Conservation (phyloP, 2,113 vertebrate genomes). For the Phalacrocorax brasilianus region DNA sequence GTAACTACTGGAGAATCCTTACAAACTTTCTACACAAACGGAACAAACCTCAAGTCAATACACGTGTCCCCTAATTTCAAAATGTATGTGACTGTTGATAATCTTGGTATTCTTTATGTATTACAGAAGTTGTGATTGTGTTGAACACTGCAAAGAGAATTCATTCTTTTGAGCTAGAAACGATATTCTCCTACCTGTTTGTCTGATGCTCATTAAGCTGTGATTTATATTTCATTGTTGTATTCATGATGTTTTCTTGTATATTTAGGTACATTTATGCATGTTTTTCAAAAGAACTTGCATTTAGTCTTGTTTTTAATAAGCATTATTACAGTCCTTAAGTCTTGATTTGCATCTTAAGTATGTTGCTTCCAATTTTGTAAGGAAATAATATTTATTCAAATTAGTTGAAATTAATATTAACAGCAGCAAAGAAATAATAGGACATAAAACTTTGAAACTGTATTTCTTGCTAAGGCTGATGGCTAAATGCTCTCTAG, state of each 20-base stretch:
- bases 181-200: background rate
- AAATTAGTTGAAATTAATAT: slow-evolving; percentile 29
- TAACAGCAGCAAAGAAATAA: background rate
- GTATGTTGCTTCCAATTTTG: slow-evolving; percentile 11
- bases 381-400: slow-evolving; percentile 47
- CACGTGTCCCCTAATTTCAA: slow-evolving; percentile 87
- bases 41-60: slow-evolving; percentile 88
- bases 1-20: slow-evolving; percentile 83
- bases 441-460: background rate
- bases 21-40: slow-evolving; percentile 93
- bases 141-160: background rate
- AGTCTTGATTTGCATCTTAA: slow-evolving; percentile 31
- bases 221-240: slow-evolving; percentile 60
- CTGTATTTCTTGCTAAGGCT: background rate
- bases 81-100: slow-evolving; percentile 93
- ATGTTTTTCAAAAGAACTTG: slow-evolving; percentile 10
- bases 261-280: slow-evolving; percentile 14
- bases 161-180: background rate
- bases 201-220: slow-evolving; percentile 56
- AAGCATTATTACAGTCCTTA: slow-evolving; percentile 18
- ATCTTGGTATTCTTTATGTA: slow-evolving; percentile 93
- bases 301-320: slow-evolving; percentile 59
- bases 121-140: slow-evolving; percentile 78
- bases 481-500: background rate
- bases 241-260: slow-evolving; percentile 29